Conservation (phyloP, 2,113 vertebrate species). For the Lucifuga dentata region DNA sequence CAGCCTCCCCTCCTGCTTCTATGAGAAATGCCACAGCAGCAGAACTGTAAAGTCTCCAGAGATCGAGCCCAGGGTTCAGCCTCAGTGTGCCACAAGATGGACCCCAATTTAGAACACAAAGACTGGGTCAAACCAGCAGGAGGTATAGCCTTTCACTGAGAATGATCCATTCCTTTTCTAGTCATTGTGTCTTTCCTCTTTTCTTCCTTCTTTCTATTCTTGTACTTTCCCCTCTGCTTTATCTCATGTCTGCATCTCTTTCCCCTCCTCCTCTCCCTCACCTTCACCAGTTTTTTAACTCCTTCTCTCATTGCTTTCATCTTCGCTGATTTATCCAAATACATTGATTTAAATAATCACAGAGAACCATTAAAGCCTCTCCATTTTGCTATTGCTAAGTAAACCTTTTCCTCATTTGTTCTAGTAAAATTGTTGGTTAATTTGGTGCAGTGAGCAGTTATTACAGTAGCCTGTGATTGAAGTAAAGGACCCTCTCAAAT, state of each 20-base stretch:
- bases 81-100: slow-evolving; percentile 55
- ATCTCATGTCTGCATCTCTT: slow-evolving; percentile 7
- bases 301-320: not conserved
- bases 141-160: slow-evolving; percentile 53
- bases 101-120: slow-evolving; percentile 77
- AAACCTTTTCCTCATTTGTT: slow-evolving; percentile 27
- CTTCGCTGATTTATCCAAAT: too few relatives aligned
- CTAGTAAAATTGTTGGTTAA: slow-evolving; percentile 23
- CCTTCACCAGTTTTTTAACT: not conserved
- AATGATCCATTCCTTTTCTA: slow-evolving; percentile 46
- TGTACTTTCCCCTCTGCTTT: slow-evolving; percentile 21
- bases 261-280: not conserved
- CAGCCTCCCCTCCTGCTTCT: slow-evolving; percentile 19
- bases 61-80: slow-evolving; percentile 50
- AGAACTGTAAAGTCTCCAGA: slow-evolving; percentile 54
- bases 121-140: slow-evolving; percentile 59
- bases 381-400: slow-evolving; percentile 6
- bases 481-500: slow-evolving; percentile 42
- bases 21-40: slow-evolving; percentile 51
- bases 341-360: too few relatives aligned
- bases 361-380: too few relatives aligned
- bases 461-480: slow-evolving; percentile 36
- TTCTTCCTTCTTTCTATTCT: slow-evolving; percentile 6
- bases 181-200: slow-evolving; percentile 30
- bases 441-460: slow-evolving; percentile 23